These are phyloP conservation scores for Chionis minor DNA, from an alignment of 2,113 vertebrate genomes.

Conservation along the genomic window DNA sequence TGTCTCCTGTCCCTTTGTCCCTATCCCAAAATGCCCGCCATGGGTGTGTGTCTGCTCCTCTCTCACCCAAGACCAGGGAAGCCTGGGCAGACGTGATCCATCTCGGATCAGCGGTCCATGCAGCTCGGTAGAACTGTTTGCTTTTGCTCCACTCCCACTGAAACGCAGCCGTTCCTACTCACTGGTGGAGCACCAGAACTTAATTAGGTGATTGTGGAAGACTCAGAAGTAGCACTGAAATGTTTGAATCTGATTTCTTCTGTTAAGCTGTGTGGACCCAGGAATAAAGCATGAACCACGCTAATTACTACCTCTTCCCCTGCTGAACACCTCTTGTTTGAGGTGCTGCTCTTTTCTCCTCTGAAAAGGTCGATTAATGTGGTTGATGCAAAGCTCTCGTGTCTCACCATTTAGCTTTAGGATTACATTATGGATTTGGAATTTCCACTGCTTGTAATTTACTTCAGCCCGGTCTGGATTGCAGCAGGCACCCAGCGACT, in stretches of 20 bases:
- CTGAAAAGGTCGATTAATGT: not conserved
- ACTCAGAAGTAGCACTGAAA: not conserved
- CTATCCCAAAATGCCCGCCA: rapidly evolving
- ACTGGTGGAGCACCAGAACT: rapidly evolving
- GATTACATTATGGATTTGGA: not conserved
- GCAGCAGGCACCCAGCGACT: not conserved
- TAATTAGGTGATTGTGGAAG: not conserved
- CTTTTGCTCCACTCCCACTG: not conserved
- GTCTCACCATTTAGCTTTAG: not conserved
- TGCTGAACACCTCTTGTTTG: not conserved
- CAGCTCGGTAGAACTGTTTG: not conserved
- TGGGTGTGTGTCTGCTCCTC: not conserved
- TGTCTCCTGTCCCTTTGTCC: not conserved
- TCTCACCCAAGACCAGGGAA: not conserved
- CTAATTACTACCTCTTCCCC: not conserved
- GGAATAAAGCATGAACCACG: not conserved
- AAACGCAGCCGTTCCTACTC: not conserved
- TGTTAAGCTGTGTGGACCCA: not conserved
- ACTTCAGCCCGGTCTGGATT: not conserved
- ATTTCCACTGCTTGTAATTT: not conserved
- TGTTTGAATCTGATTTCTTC: not conserved
- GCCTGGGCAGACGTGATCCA: rapidly evolving
- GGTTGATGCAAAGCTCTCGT: not conserved
- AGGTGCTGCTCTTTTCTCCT: not conserved
- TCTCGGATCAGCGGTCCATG: not conserved